Evolutionary conservation across 1,140 invertebrate genomes (phyloP).

Genomic region (Goniozus legneri): DNA sequence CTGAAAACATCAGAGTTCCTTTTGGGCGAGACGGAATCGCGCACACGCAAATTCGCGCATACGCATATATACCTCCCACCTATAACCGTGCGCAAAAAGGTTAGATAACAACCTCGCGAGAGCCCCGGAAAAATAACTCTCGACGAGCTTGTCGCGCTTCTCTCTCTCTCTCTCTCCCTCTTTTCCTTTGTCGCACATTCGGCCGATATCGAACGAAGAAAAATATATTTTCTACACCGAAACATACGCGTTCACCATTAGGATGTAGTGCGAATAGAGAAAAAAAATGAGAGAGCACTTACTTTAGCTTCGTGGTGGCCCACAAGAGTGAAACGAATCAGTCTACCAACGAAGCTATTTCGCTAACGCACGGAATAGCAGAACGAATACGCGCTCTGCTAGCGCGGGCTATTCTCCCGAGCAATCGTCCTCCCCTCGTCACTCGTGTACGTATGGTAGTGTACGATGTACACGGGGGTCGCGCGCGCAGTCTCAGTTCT

Average conservation of each 20-base stretch:
- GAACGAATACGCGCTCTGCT: conserved; percentile 35
- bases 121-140: conserved; percentile 12
- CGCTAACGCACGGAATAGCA: conserved; percentile 44
- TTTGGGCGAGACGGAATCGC: too few relatives aligned
- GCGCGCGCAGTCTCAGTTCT: too few relatives aligned
- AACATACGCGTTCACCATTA: too few relatives aligned
- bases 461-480: not conserved
- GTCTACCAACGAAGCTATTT: conserved; percentile 47
- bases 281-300: conserved; percentile 25
- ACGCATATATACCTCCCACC: not conserved
- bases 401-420: conserved; percentile 47
- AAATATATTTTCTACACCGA: too few relatives aligned
- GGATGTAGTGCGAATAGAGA: too few relatives aligned
- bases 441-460: not conserved
- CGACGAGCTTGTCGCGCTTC: not conserved
- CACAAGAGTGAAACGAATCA: conserved; percentile 42
- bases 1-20: too few relatives aligned
- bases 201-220: too few relatives aligned
- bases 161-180: too few relatives aligned
- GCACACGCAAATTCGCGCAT: too few relatives aligned
- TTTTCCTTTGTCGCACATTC: too few relatives aligned
- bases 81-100: conserved; percentile 17
- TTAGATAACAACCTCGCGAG: conserved; percentile 20
- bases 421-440: conserved; percentile 44
- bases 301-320: conserved; percentile 40